These are phyloP conservation scores for Pelagia noctiluca DNA, from an alignment of 30 jellyfish, hydroid and myxozoan genomes.

Conservation along the genomic window DNA sequence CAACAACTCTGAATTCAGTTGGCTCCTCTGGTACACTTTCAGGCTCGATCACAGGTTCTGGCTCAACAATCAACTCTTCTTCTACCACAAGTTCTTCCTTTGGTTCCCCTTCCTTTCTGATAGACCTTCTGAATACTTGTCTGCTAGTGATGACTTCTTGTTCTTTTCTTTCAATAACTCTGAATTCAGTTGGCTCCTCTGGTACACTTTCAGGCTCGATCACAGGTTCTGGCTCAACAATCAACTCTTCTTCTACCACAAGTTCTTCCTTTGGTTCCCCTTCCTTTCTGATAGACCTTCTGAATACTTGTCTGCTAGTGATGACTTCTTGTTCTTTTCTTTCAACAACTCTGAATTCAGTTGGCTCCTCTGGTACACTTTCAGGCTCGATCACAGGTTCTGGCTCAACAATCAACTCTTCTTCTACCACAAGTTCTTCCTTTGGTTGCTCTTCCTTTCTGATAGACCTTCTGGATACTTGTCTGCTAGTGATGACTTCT, in stretches of 20 bases:
- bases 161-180: background rate
- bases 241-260: background rate
- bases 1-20: background rate
- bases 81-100: slow-evolving; percentile 5
- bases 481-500: background rate
- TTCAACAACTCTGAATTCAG: background rate
- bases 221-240: background rate
- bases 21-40: slow-evolving; percentile 13
- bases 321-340: background rate
- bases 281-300: background rate
- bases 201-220: background rate
- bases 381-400: too few relatives aligned
- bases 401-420: too few relatives aligned
- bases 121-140: background rate
- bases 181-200: background rate
- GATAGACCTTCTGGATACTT: background rate
- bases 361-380: slow-evolving; percentile 16
- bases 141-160: background rate
- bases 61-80: too few relatives aligned
- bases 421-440: slow-evolving; percentile 19
- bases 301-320: background rate
- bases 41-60: too few relatives aligned
- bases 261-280: background rate
- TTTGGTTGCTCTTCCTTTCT: background rate
- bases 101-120: background rate